phyloP scores from a whole-genome alignment of 2,888 invertebrate species.

The Napeogenes sylphis region DNA sequence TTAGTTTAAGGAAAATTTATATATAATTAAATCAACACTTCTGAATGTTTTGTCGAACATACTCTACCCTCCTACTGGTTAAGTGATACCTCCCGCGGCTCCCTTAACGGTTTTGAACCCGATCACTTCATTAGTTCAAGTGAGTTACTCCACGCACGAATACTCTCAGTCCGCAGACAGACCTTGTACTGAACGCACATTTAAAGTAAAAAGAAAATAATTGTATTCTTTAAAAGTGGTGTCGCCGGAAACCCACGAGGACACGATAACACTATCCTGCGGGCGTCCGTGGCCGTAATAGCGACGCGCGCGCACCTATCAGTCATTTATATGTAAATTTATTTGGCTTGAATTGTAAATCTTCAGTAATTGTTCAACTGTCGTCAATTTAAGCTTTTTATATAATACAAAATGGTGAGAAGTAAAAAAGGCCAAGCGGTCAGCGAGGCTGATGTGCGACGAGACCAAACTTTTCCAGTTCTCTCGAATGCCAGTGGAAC shows the following conservation, averaged over 20 bases:
- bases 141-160: constrained; percentile 60
- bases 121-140: constrained; percentile 72
- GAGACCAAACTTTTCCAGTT: constrained; percentile 76
- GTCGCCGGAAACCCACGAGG: constrained; percentile 64
- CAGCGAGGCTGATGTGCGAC: constrained; percentile 69
- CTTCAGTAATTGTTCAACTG: constrained; percentile 51
- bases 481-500: constrained; percentile 66
- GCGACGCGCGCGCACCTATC: constrained; percentile 55
- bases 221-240: constrained; percentile 58
- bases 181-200: constrained; percentile 64
- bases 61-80: constrained; percentile 40
- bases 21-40: constrained; percentile 2
- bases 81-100: constrained; percentile 62
- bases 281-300: constrained; percentile 74
- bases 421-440: constrained; percentile 63
- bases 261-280: constrained; percentile 69
- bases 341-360: constrained; percentile 51
- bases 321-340: constrained; percentile 68
- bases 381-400: constrained; percentile 36
- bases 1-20: not conserved
- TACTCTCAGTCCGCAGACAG: constrained; percentile 64
- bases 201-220: constrained; percentile 40
- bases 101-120: constrained; percentile 68
- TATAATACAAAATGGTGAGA: constrained; percentile 55
- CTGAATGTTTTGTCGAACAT: constrained; percentile 12